Base-by-base conservation (phyloP, 1,140 invertebrate genomes). In the Mactra quadrangularis region DNA sequence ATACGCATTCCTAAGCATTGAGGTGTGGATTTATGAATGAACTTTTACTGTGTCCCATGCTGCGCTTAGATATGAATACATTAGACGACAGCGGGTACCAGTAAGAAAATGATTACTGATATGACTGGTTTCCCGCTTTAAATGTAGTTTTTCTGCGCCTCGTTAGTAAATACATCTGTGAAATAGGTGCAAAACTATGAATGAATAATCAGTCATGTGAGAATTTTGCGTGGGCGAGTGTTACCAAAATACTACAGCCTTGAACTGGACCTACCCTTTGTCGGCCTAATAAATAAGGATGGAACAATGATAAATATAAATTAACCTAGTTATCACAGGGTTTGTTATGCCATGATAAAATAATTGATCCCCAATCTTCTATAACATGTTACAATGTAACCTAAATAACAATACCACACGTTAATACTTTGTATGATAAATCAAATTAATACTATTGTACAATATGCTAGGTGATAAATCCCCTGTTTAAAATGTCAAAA, bases 21-120 rank as follows among this genome's bases (percentile, higher is more conserved):
- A 68, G 13, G 64, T 68, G 64, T 68, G 41, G 11, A 50, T 31
- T 68, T 68, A 68, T 68, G 64, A 68, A 68, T 68, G 64, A 68
- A 68, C 25, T 25, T 11, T 29, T n/a, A 22, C 64, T 68, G 64
- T 38, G 31, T 68, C 22, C 22, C 64, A 1, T 15, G 15, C 27
- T 41, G 38, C 38, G 38, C 38, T 15, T 41, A 7, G 6, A 15
- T 41, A 41, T 41, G 15, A 41, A 7, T 41, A 15, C 15, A 41
- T 41, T 7, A 6, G 15, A 6, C 38, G 38, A 41, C 6, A 31
- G 7, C 3, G 29, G 64, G 64, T 68, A 68, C 64, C 64, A 68
- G 38, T 6, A 19, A 11, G n/a, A 7, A 22, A 55, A 55, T 19
- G 9, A 19, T 38, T 9, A 64, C 22, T 22, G 33, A 62, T 38